Conservation (phyloP, 2,113 vertebrate genomes). For the Amblyornis subalaris region DNA sequence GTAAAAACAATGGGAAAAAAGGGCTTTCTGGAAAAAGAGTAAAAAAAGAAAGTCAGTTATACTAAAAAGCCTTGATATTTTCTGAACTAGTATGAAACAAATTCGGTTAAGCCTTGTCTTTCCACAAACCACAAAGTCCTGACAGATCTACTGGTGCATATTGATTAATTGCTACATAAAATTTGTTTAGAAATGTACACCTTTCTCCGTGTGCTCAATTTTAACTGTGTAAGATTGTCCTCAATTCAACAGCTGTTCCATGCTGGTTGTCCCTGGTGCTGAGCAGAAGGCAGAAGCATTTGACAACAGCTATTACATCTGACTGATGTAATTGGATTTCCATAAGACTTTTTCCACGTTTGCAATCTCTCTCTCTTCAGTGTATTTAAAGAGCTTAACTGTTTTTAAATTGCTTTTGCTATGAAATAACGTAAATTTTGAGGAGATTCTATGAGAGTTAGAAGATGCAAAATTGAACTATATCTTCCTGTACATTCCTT, state of each 20-base stretch:
- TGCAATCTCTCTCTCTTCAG: not conserved
- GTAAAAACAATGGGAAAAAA: not conserved
- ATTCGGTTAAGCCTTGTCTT: not conserved
- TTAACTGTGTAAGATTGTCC: not conserved
- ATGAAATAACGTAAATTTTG: not conserved
- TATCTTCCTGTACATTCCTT: not conserved
- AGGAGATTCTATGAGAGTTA: not conserved
- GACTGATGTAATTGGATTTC: not conserved
- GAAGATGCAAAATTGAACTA: not conserved
- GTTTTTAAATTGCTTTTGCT: not conserved
- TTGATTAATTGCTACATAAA: not conserved
- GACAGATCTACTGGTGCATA: not conserved
- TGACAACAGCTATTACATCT: not conserved
- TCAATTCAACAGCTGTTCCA: not conserved
- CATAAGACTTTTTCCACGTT: not conserved
- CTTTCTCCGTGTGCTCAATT: not conserved
- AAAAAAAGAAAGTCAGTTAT: not conserved
- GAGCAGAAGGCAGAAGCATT: not conserved
- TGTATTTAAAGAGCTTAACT: not conserved
- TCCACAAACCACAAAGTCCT: not conserved
- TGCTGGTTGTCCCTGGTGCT: not conserved
- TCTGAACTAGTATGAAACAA: not conserved
- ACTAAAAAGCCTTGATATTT: not conserved
- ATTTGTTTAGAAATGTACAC: not conserved
- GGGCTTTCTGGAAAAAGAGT: not conserved